Conservation (phyloP, 2,888 invertebrate genomes). For the Mesopsocus fuscifrons region DNA sequence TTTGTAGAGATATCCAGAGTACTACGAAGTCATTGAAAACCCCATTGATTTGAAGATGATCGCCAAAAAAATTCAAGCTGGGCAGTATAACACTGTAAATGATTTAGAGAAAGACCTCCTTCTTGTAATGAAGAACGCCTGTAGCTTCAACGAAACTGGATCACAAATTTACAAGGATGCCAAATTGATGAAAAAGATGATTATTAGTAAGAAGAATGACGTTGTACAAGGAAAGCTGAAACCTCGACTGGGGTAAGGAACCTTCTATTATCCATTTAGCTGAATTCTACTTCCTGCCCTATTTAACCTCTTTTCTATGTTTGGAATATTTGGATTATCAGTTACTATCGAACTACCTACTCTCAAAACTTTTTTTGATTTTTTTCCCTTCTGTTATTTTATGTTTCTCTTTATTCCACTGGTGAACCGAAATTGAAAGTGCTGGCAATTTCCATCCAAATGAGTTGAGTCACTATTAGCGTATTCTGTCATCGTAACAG, state of each 20-base stretch:
- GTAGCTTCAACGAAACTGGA: slow-evolving; percentile 88
- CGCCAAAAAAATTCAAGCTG: slow-evolving; percentile 74
- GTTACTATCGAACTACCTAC: not conserved
- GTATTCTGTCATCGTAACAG: too few species aligned
- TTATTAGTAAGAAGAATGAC: slow-evolving; percentile 44
- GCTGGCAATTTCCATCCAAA: too few species aligned
- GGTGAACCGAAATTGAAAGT: too few species aligned
- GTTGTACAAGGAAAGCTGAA: slow-evolving; percentile 45
- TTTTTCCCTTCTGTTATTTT: too few species aligned
- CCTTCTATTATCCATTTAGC: not conserved
- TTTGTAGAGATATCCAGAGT: slow-evolving; percentile 68
- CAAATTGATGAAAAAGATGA: slow-evolving; percentile 64
- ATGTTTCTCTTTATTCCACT: too few species aligned
- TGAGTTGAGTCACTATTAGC: too few species aligned
- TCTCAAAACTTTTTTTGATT: slow-evolving; percentile 5
- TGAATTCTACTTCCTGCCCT: too few species aligned
- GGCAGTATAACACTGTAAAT: slow-evolving; percentile 52
- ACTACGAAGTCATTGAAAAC: slow-evolving; percentile 81
- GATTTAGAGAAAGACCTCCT: slow-evolving; percentile 82
- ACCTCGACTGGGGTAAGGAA: slow-evolving; percentile 17
- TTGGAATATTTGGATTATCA: not conserved
- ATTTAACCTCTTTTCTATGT: too few species aligned
- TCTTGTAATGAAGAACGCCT: slow-evolving; percentile 87
- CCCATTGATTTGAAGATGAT: slow-evolving; percentile 91
- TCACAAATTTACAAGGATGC: slow-evolving; percentile 94